phyloP scores from a whole-genome alignment of 2,797 vertebrate genomes.

The Oryzias sinensis region DNA sequence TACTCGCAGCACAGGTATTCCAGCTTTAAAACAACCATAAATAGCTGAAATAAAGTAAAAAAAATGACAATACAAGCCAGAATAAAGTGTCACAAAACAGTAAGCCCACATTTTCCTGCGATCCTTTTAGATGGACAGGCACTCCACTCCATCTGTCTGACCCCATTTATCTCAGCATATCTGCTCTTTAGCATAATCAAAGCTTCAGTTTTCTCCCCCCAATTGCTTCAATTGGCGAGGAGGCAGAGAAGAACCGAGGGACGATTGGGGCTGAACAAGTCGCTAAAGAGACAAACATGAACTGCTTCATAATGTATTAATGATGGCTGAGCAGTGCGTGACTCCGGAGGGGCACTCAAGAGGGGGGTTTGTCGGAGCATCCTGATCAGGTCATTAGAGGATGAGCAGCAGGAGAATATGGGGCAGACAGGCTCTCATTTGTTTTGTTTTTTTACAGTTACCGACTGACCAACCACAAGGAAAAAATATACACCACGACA shows the following conservation, averaged over 20 bases:
- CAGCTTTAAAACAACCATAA: slow-evolving; percentile 3
- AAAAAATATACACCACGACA: no score
- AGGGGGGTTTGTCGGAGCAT: slow-evolving; percentile 49
- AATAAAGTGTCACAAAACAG: no score
- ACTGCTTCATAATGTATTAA: slow-evolving; percentile 58
- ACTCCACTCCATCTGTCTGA: slow-evolving; percentile 51
- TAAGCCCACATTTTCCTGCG: no score
- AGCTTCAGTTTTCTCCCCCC: slow-evolving; percentile 66
- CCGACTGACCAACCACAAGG: no score
- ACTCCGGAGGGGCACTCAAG: slow-evolving; percentile 27
- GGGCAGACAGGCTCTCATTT: slow-evolving; percentile 7
- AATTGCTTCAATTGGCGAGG: slow-evolving; percentile 65
- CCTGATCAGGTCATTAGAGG: slow-evolving; percentile 40
- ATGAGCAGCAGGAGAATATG: slow-evolving; percentile 17
- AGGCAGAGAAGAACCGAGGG: slow-evolving; percentile 57
- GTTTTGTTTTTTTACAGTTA: background rate
- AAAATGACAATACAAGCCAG: no score
- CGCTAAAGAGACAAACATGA: slow-evolving; percentile 57
- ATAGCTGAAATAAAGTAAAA: no score
- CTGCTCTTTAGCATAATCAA: slow-evolving; percentile 62
- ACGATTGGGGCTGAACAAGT: slow-evolving; percentile 54
- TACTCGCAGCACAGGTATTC: slow-evolving; percentile 65
- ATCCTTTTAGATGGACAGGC: no score
- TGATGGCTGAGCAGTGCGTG: slow-evolving; percentile 35
- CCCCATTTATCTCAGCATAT: slow-evolving; percentile 44